Base-by-base conservation (phyloP, 1,140 invertebrate genomes). In the Diprion similis region DNA sequence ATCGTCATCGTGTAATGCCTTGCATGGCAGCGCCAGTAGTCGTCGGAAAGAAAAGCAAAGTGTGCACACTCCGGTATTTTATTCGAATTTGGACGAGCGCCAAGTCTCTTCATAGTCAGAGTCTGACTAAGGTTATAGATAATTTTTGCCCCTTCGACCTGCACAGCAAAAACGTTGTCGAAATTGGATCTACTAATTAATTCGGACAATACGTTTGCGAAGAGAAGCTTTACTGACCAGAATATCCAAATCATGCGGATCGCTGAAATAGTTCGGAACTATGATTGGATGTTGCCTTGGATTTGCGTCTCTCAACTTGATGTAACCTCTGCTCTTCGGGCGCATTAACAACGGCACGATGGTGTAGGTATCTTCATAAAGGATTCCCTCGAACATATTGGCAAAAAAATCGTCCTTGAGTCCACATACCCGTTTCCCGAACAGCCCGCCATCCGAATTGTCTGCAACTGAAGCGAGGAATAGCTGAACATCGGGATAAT, bases 401-500 rank as follows among this genome's bases (percentile, higher is more conserved):
- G 90, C 89, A 79, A 91, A 94, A n/a, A 91, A 90, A 10, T 92
- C 90, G 75, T 94, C 91, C 0, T 88, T 90, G 1, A 96, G 82
- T 8, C 93, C 93, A 37, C 91, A 90, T 8, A 90, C 91, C 13
- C 92, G 88, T 78, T 93, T 92, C 0, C 92, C 89, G 71, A 93
- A 91, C 37, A 92, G 74, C 1, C 95, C 95, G 1, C 94, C 94
- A 78, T 97, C 95, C 4, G 93, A 90, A 66, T 92, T 93, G 73
- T 95, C 94, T 10, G 92, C 89, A 46, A 90, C 92, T 1, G 93
- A 90, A 3, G 91, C 90, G 74, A 95, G 86, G 75, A 95, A 93
- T 8, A 95, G 81, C 79, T 96, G 94, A 59, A 96, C 89, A 80
- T 96, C 95, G 0, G 95, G 95, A 87, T 91, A 94, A 82, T 95